phyloP scores from a whole-genome alignment of 2,113 vertebrate species.

The Myxocyprinus asiaticus region DNA sequence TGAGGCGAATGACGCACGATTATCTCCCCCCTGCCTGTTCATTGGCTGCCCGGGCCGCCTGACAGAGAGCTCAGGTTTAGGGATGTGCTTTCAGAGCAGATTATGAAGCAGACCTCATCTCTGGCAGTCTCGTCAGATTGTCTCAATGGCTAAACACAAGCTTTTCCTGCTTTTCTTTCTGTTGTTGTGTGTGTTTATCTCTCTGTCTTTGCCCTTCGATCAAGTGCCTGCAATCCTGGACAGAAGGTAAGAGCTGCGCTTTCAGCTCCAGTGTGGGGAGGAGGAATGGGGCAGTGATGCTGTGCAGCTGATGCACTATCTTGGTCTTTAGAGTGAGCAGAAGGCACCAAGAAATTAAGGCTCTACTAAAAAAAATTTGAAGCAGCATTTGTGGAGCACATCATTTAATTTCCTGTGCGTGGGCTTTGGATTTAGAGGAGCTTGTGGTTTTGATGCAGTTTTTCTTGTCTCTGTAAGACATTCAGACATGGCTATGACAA shows the following conservation, averaged over 20 bases:
- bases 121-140: constrained; percentile 74
- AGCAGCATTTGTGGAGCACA: constrained; percentile 4
- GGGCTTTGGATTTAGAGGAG: constrained; percentile 1
- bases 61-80: constrained; percentile 67
- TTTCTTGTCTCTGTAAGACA: constrained; percentile 35
- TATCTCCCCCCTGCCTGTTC: constrained; percentile 56
- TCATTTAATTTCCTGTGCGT: neutral
- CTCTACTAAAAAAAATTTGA: constrained; percentile 25
- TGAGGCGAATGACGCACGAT: constrained; percentile 72
- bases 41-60: constrained; percentile 67
- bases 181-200: constrained; percentile 64
- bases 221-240: constrained; percentile 80
- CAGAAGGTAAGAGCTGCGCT: constrained; percentile 73
- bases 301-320: constrained; percentile 49
- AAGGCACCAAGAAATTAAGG: constrained; percentile 27
- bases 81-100: constrained; percentile 76
- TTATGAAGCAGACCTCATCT: constrained; percentile 77
- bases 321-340: constrained; percentile 42
- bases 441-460: constrained; percentile 33
- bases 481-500: constrained; percentile 52
- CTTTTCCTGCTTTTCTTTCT: constrained; percentile 70
- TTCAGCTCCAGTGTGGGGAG: constrained; percentile 52
- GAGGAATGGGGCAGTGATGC: constrained; percentile 48
- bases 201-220: constrained; percentile 68
- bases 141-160: constrained; percentile 80